Evolutionary conservation across 1,140 invertebrate genomes (phyloP).

Genomic region (Oncopodura yosiiana): DNA sequence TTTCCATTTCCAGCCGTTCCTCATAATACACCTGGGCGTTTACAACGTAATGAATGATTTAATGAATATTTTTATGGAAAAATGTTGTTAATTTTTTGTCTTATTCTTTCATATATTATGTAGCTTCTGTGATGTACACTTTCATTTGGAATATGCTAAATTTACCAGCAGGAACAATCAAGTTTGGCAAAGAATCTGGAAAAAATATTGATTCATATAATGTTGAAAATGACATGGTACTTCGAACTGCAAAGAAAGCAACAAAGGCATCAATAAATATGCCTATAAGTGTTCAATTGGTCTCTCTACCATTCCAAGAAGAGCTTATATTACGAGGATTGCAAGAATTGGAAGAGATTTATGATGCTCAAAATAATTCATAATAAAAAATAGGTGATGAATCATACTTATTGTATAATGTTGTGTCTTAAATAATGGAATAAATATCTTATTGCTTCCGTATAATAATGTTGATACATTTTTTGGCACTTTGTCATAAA

Average conservation of each 20-base stretch:
- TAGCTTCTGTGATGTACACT: conserved; percentile 28
- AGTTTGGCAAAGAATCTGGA: conserved; percentile 37
- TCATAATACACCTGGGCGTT: conserved; percentile 9
- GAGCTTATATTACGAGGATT: conserved; percentile 38
- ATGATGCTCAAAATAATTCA: too few relatives aligned
- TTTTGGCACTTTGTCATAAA: too few relatives aligned
- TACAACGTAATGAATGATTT: conserved; percentile 22
- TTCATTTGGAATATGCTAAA: conserved; percentile 37
- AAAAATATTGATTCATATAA: conserved; percentile 36
- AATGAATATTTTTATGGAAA: neutral
- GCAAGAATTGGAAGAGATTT: conserved; percentile 35
- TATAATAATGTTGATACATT: too few relatives aligned
- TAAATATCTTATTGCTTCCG: too few relatives aligned
- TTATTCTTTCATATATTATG: neutral
- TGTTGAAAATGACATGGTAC: conserved; percentile 6
- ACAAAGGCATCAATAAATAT: neutral
- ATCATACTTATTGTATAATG: too few relatives aligned
- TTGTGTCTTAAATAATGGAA: too few relatives aligned
- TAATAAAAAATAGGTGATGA: too few relatives aligned
- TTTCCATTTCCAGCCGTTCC: conserved; percentile 34
- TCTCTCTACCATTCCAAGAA: conserved; percentile 39
- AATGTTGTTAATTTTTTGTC: neutral
- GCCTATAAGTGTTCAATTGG: conserved; percentile 7
- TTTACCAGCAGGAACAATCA: conserved; percentile 39
- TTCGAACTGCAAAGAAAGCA: neutral